These are phyloP conservation scores for Dicyrtomina minuta DNA, from an alignment of 2,888 invertebrate species.

Conservation along the genomic window DNA sequence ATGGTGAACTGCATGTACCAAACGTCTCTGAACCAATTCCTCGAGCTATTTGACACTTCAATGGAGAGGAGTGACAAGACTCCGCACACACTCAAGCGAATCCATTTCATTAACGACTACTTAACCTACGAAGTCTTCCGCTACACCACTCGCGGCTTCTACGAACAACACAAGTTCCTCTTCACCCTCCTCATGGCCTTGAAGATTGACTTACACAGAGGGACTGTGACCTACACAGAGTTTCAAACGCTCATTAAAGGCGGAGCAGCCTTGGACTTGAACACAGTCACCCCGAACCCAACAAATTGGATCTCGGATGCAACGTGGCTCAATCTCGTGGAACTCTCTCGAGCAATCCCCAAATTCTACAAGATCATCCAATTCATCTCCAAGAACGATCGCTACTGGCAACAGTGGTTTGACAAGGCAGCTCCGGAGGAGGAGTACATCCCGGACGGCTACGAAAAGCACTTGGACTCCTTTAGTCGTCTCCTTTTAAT, in stretches of 20 bases:
- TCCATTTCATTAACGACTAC: slow-evolving; percentile 75
- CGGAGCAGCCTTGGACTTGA: slow-evolving; percentile 82
- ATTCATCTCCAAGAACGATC: slow-evolving; percentile 62
- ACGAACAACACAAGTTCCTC: slow-evolving; percentile 80
- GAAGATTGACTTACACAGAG: slow-evolving; percentile 83
- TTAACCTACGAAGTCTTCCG: slow-evolving; percentile 78
- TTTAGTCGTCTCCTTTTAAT: slow-evolving; percentile 76
- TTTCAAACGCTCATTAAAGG: slow-evolving; percentile 82
- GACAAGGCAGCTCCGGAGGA: slow-evolving; percentile 85
- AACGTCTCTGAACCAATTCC: slow-evolving; percentile 80
- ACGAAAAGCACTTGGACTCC: slow-evolving; percentile 67
- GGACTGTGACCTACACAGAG: slow-evolving; percentile 70
- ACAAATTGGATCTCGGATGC: slow-evolving; percentile 82
- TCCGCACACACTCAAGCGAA: slow-evolving; percentile 62
- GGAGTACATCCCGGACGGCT: slow-evolving; percentile 68
- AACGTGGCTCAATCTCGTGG: slow-evolving; percentile 83
- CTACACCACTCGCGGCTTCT: slow-evolving; percentile 74
- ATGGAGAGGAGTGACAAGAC: slow-evolving; percentile 65
- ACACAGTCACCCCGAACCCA: slow-evolving; percentile 76
- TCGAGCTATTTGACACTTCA: slow-evolving; percentile 81
- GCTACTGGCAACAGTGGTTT: slow-evolving; percentile 69
- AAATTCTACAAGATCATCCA: slow-evolving; percentile 60
- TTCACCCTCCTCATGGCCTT: slow-evolving; percentile 77
- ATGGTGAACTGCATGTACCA: slow-evolving; percentile 89
- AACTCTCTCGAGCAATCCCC: slow-evolving; percentile 65